Conservation (phyloP, 2,888 invertebrate species). For the Invenusta paracnida region DNA sequence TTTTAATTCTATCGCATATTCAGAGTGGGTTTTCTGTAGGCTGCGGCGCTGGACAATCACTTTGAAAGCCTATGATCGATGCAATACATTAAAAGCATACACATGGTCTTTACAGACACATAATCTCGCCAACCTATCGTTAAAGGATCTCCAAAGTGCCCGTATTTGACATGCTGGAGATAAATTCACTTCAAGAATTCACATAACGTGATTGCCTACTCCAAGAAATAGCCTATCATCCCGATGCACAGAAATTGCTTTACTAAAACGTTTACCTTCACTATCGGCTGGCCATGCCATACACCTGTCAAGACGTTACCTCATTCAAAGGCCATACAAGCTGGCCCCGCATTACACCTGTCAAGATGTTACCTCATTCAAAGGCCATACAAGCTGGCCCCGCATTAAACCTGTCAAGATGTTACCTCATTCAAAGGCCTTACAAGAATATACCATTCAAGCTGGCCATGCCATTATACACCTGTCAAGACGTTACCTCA, state of each 20-base stretch:
- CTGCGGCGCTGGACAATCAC: conserved; percentile 48
- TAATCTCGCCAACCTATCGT: conserved; percentile 48
- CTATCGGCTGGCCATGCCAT: conserved; percentile 27
- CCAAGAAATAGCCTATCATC: background rate
- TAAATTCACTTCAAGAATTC: conserved; percentile 18
- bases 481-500: too few relatives aligned
- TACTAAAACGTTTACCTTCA: conserved; percentile 13
- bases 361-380: too few relatives aligned
- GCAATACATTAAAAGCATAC: too few relatives aligned
- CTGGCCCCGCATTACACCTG: too few relatives aligned
- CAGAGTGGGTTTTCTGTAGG: conserved; percentile 47
- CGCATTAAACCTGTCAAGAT: too few relatives aligned
- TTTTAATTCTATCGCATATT: conserved; percentile 50
- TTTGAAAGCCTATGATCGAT: conserved; percentile 53
- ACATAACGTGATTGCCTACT: background rate
- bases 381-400: too few relatives aligned
- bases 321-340: too few relatives aligned
- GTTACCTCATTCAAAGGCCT: too few relatives aligned
- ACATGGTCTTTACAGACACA: conserved; percentile 51
- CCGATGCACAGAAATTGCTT: background rate
- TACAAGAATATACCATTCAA: too few relatives aligned
- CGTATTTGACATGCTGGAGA: background rate
- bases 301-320: background rate
- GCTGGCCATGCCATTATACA: too few relatives aligned
- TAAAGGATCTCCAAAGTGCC: background rate